Conservation (phyloP, 2,888 invertebrate species). For the Agrotis clavis region DNA sequence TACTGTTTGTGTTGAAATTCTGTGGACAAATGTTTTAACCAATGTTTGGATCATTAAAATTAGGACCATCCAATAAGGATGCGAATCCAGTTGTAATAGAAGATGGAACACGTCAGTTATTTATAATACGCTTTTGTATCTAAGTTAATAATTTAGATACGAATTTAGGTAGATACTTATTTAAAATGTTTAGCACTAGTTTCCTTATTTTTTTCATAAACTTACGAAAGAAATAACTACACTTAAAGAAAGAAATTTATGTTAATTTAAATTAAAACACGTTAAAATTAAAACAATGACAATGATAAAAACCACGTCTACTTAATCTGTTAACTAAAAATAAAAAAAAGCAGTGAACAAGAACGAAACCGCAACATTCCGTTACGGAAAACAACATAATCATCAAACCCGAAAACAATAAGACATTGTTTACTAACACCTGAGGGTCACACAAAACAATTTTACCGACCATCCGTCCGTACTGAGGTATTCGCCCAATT, state of each 20-base stretch:
- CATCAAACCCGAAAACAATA: constrained; percentile 20
- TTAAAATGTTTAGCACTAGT: too few species aligned
- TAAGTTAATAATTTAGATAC: too few species aligned
- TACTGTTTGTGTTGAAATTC: constrained; percentile 17
- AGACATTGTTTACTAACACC: constrained; percentile 23
- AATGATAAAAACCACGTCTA: too few species aligned
- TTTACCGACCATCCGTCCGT: constrained; percentile 17
- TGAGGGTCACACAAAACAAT: constrained; percentile 26
- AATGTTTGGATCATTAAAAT: background rate
- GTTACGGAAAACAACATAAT: background rate
- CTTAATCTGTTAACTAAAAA: too few species aligned
- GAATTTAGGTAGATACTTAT: too few species aligned
- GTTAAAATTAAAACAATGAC: too few species aligned
- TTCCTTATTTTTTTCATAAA: too few species aligned
- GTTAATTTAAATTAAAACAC: too few species aligned
- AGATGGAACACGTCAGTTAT: too few species aligned
- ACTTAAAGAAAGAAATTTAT: too few species aligned
- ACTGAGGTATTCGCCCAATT: constrained; percentile 25
- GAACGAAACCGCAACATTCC: background rate
- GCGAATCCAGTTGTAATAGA: background rate
- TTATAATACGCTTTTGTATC: too few species aligned
- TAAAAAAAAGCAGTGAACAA: background rate
- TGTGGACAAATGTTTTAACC: constrained; percentile 30
- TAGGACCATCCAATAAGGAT: constrained; percentile 9
- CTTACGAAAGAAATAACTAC: too few species aligned